These are phyloP conservation scores for Cavia porcellus DNA, from an alignment of 2,113 vertebrate genomes.

Conservation along the genomic window DNA sequence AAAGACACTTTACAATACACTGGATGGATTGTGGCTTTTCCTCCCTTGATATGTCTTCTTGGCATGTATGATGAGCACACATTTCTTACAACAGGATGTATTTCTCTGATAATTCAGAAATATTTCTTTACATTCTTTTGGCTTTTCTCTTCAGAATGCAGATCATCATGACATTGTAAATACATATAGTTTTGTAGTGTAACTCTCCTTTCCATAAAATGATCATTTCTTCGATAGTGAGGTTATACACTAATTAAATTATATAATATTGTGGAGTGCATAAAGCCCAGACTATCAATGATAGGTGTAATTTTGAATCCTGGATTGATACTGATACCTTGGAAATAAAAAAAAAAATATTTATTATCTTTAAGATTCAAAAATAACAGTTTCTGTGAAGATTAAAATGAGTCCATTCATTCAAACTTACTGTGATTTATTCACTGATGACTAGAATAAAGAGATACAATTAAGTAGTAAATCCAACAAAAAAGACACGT, in stretches of 20 bases:
- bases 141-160: slow-evolving; percentile 23
- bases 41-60: neutral
- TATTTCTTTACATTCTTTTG: slow-evolving; percentile 14
- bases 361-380: neutral
- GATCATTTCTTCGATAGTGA: neutral
- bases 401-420: neutral
- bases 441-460: neutral
- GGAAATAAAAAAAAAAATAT: neutral
- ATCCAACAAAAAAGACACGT: neutral
- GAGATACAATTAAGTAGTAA: neutral
- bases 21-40: neutral
- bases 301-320: neutral
- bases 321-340: neutral
- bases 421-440: neutral
- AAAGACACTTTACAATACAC: neutral
- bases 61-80: neutral
- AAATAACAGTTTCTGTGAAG: neutral
- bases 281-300: neutral
- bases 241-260: slow-evolving; percentile 28
- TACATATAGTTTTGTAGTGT: neutral
- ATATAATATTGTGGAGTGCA: neutral
- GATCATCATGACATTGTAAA: neutral
- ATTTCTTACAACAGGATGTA: slow-evolving; percentile 24
- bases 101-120: slow-evolving; percentile 41
- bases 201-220: neutral